Evolutionary conservation across 2,888 invertebrate genomes (phyloP).

Genomic region (Brenthis ino): DNA sequence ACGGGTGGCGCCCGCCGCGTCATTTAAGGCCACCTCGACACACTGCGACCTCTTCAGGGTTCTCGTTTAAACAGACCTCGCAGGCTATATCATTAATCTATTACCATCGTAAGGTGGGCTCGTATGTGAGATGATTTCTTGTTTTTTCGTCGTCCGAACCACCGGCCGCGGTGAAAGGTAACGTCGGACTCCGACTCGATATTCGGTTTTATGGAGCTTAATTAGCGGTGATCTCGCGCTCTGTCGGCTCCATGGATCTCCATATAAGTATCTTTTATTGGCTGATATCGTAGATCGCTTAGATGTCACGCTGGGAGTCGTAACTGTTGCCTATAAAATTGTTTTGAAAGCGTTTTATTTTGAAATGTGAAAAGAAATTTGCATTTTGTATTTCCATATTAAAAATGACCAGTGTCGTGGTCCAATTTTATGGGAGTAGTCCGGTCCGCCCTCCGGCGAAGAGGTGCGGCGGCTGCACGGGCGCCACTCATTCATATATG

Average conservation of each 20-base stretch:
- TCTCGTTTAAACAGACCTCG: conserved; percentile 65
- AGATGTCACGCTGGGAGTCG: conserved; percentile 59
- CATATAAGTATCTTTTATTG: conserved; percentile 70
- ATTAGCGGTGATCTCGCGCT: conserved; percentile 75
- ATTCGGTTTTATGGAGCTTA: conserved; percentile 78
- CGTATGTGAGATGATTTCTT: conserved; percentile 62
- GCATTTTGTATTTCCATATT: conserved; percentile 40
- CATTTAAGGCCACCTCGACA: conserved; percentile 55
- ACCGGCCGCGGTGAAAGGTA: conserved; percentile 69
- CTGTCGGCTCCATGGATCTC: conserved; percentile 50
- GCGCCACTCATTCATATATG: conserved; percentile 70
- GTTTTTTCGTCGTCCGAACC: conserved; percentile 55
- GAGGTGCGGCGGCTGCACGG: conserved; percentile 55
- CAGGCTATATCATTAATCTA: conserved; percentile 80
- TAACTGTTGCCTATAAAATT: conserved; percentile 29
- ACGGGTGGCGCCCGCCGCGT: conserved; percentile 64
- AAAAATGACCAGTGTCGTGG: conserved; percentile 33
- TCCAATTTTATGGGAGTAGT: conserved; percentile 49
- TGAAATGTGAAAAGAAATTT: not conserved
- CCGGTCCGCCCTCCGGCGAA: conserved; percentile 49
- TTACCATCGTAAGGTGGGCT: conserved; percentile 69
- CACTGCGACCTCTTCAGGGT: conserved; percentile 53
- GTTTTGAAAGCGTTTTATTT: no score
- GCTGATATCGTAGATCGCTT: conserved; percentile 66
- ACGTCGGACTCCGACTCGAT: conserved; percentile 64